phyloP scores from a whole-genome alignment of 2,113 vertebrate species.

The Tringa solitaria region DNA sequence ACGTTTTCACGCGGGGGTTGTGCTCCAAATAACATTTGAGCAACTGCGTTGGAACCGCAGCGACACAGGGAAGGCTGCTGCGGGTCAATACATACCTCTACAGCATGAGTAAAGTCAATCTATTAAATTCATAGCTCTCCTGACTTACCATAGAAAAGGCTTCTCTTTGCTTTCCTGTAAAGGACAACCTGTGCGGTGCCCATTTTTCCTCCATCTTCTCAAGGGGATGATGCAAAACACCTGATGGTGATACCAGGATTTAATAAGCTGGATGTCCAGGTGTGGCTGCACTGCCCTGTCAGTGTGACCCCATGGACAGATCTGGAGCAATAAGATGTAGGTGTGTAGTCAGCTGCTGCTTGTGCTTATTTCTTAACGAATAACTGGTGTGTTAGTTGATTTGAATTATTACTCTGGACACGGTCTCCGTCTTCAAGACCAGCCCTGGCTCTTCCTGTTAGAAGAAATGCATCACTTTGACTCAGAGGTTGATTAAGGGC shows the following conservation, averaged over 20 bases:
- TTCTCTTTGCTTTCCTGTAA: neutral
- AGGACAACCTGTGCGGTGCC: neutral
- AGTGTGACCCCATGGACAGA: accelerated
- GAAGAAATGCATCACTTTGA: neutral
- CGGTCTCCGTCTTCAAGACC: neutral
- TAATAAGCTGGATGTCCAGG: no score
- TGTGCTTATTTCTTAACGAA: neutral
- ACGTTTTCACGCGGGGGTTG: neutral
- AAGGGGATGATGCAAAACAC: neutral
- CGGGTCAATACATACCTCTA: neutral
- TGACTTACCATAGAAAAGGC: no score
- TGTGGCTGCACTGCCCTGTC: neutral
- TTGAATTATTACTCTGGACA: neutral
- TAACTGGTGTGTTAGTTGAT: neutral
- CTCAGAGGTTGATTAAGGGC: neutral
- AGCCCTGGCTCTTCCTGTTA: neutral
- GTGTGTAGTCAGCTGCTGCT: neutral
- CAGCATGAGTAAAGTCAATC: neutral
- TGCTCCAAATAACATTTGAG: neutral
- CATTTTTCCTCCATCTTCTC: accelerated
- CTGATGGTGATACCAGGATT: neutral
- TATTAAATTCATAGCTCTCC: neutral
- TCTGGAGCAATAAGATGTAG: neutral
- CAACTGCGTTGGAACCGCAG: neutral
- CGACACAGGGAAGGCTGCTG: neutral